Base-by-base conservation (phyloP, 2,888 invertebrate species). In the Andrena haemorrhoa region DNA sequence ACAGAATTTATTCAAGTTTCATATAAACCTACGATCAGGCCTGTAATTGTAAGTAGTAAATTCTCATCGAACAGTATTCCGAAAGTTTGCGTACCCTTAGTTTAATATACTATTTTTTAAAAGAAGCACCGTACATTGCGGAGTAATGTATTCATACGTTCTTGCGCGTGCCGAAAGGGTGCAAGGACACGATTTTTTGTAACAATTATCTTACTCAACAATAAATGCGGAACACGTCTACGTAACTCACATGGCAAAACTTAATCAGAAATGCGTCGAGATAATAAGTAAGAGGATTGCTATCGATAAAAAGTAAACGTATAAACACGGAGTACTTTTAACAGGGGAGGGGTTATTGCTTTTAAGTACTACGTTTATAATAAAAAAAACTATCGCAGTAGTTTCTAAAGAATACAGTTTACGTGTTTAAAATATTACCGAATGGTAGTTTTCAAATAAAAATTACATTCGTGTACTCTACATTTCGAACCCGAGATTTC, bases 51-150 rank as follows among this genome's bases (percentile, higher is more conserved):
- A n/a, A 47, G 47, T 41, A 51, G 33, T 65, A 65, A 41, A 6
- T 61, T 58, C 23, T 33, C 23, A 23, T 47, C 49, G 49, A 60
- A 70, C 29, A 47, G 20, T 61, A 58, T 66, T 31, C 56, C 3
- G 47, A 53, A 76, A 76, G 64, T 65, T 58, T 71, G 58, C 31
- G 64, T 64, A 65, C 64, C 63, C 65, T 20, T 49, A 31, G 23
- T 61, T 70, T 41, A 79, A 65, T 41, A 47, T 75, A 51, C 53
- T 51, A 26, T 35, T 56, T 51, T 53, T 20, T 29, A 61, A 63
- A 66, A 74, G 33, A 61, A 84, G 79, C 79, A 86, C 79, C 85
- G 79, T 73, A 79, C 65, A 82, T 85, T 82, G 66, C 31, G 49
- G 12, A 72, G 51, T 51, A 75, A 79, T 66, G 60, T 84, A 78